Conservation (phyloP, 2,797 vertebrate species). For the Lepilemur septentrionalis region DNA sequence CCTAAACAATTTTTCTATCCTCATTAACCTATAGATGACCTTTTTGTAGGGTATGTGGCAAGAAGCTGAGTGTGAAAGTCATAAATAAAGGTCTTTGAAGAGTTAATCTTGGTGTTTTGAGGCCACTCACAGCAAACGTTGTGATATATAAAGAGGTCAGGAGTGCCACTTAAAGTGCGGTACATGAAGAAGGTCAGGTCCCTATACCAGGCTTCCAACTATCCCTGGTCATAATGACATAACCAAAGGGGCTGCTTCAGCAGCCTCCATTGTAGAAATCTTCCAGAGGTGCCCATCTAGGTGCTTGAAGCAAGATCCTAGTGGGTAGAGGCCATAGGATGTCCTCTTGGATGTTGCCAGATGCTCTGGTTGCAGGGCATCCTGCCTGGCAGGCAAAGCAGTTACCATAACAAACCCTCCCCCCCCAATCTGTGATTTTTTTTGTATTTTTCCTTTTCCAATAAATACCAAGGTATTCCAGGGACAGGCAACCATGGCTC, state of each 20-base stretch:
- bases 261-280: slow-evolving; percentile 20
- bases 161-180: background rate
- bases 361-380: slow-evolving; percentile 65
- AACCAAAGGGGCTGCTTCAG: background rate
- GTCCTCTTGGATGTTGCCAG: slow-evolving; percentile 51
- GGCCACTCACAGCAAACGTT: background rate
- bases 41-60: background rate
- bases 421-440: background rate
- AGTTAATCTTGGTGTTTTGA: background rate
- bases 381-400: slow-evolving; percentile 52
- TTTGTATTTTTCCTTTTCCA: slow-evolving; percentile 55
- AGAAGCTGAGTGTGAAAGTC: background rate
- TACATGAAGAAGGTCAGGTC: background rate
- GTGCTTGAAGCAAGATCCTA: background rate
- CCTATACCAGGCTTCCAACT: background rate
- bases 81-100: slow-evolving; percentile 20
- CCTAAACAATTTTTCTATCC: background rate
- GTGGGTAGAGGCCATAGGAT: slow-evolving; percentile 35
- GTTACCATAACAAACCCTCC: slow-evolving; percentile 65
- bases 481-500: slow-evolving; percentile 55
- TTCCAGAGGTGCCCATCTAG: slow-evolving; percentile 17
- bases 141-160: background rate
- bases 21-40: background rate
- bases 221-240: background rate
- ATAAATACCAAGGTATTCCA: slow-evolving; percentile 66